A percentile compares a stretch with the other conserved stretches of the same genome.
phyloP scores from a whole-genome alignment of 2,888 invertebrate genomes.

The Hypomecis atomaria region DNA sequence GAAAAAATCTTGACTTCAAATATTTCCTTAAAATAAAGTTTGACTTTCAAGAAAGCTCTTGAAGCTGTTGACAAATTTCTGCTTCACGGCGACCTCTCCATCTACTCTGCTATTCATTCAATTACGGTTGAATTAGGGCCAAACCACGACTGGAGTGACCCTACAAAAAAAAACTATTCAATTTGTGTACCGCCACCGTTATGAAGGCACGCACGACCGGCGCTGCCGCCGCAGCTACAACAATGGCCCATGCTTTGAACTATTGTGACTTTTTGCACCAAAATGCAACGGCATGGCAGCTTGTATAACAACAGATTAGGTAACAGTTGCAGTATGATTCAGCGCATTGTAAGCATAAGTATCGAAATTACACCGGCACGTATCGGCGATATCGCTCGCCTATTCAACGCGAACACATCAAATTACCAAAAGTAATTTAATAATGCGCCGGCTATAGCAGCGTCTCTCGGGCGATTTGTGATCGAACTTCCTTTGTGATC shows the following conservation, averaged over 20 bases:
- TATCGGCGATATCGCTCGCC: constrained; percentile 61
- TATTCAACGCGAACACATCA: constrained; percentile 68
- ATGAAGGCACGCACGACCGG: constrained; percentile 71
- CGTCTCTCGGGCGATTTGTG: constrained; percentile 54
- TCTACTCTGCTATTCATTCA: constrained; percentile 57
- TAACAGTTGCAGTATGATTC: constrained; percentile 56
- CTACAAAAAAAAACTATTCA: constrained; percentile 75
- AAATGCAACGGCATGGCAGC: constrained; percentile 69
- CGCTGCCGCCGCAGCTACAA: constrained; percentile 48
- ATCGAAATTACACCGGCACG: constrained; percentile 70
- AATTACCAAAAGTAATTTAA: constrained; percentile 46
- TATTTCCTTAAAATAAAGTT: too few species aligned
- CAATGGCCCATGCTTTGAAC: constrained; percentile 56
- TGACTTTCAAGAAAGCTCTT: too few species aligned
- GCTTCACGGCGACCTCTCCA: constrained; percentile 3
- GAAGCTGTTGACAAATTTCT: too few species aligned
- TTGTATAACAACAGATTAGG: constrained; percentile 46
- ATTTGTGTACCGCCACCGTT: constrained; percentile 77
- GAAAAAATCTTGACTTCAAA: too few species aligned
- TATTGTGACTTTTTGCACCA: constrained; percentile 74
- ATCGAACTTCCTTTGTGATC: constrained; percentile 39
- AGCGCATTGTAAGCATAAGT: constrained; percentile 73
- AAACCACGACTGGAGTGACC: constrained; percentile 60
- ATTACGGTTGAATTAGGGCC: constrained; percentile 71
- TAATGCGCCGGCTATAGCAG: constrained; percentile 50